A percentile compares a stretch with the other conserved stretches of the same genome.
Conservation (phyloP, 2,113 vertebrate species). For the Etia nguti region DNA sequence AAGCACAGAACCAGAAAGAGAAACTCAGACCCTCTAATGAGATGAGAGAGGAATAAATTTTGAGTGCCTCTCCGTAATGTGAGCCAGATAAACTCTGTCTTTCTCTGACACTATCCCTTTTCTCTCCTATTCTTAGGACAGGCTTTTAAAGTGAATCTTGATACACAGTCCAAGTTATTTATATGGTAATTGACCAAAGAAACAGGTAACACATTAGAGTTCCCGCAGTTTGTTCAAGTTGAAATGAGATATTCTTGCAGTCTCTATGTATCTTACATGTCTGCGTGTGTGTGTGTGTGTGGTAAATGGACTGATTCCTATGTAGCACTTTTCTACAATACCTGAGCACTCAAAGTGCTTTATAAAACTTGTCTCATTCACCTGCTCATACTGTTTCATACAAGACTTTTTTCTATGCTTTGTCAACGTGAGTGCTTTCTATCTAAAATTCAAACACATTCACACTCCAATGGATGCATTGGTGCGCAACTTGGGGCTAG, state of each 20-base stretch:
- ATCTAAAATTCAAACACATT: background rate
- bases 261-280: background rate
- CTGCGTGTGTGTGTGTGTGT: background rate
- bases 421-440: background rate
- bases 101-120: background rate
- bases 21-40: background rate
- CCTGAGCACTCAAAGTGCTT: background rate
- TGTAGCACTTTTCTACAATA: rapidly evolving
- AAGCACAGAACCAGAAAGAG: background rate
- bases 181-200: conserved; percentile 40
- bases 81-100: background rate
- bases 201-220: background rate
- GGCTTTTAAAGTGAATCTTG: background rate
- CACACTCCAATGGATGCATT: background rate
- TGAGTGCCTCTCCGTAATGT: background rate
- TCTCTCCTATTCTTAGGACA: background rate
- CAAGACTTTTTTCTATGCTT: background rate
- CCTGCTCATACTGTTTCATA: background rate
- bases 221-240: background rate
- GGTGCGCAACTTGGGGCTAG: background rate
- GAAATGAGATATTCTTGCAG: background rate
- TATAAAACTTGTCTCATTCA: background rate
- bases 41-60: background rate
- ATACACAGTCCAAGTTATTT: conserved; percentile 32
- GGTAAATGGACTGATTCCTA: background rate